Evolutionary conservation across 2,888 invertebrate genomes (phyloP), one percentile per base, ranked within the genome.

Genomic region (Suillia variegata): DNA sequence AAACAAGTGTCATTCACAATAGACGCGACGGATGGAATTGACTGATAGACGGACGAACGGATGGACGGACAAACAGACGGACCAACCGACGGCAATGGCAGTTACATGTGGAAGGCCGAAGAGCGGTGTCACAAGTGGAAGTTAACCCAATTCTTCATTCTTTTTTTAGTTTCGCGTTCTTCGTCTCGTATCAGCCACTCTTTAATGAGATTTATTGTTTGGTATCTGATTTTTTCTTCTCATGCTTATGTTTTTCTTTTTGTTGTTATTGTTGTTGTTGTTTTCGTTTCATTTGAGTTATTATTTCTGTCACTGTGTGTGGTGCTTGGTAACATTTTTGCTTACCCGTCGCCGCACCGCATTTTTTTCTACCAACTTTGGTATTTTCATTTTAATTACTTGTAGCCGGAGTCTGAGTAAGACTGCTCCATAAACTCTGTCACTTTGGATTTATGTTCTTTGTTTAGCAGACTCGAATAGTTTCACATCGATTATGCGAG

Each of bases 111-210:
- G 38, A 8, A 13, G 38, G 12, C n/a, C 3, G 38, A 5, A n/a
- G n/a, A 13, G 38, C 38, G 38, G 38, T 8, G 6, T 31, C n/a
- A 38, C n/a, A n/a, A 13, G 55, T 56, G 54, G 34, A 49, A 62
- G 62, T 62, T 64, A 64, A 64, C 64, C 64, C 60, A 64, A 60
- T 58, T 64, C 59, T 53, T 34, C 50, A 58, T 45, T 57, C 53
- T 58, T 57, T 45, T 12, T 22, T 18, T 38, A 6, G 54, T 55
- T 59, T 61, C 45, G 48, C 51, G n/a, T 38, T 38, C 6, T 38
- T 38, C 54, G 15, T 15, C 12, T 57, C 31, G 17, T 22, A 13
- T 34, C 33, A 8, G 31, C 6, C 31, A 38, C 13, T 13, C 38
- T 13, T n/a, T 38, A 38, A 38, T 38, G 38, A 38, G 38, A 38